These are phyloP conservation scores for Ophonus ardosiacus DNA, from an alignment of 2,888 invertebrate species.

Conservation along the genomic window DNA sequence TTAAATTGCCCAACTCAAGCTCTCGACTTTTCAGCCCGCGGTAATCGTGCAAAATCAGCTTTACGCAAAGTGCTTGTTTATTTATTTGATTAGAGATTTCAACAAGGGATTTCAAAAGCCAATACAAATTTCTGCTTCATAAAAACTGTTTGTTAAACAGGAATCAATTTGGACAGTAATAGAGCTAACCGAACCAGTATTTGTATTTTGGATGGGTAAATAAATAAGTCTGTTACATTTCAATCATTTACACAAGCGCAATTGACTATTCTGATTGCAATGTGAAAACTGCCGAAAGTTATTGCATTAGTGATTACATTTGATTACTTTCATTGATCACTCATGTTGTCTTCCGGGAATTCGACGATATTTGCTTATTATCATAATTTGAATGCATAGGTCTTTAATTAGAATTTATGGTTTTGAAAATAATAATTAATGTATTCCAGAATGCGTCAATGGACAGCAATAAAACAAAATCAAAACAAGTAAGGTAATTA, in stretches of 20 bases:
- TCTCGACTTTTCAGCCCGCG: background rate
- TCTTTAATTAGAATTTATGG: no score
- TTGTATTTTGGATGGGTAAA: background rate
- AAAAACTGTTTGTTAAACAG: slow-evolving; percentile 39
- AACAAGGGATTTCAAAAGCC: background rate
- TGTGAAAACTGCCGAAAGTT: slow-evolving; percentile 15
- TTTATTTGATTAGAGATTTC: slow-evolving; percentile 36
- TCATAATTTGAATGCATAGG: no score
- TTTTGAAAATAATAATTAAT: no score
- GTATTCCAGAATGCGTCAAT: no score
- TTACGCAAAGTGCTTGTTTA: slow-evolving; percentile 25
- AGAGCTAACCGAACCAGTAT: slow-evolving; percentile 33
- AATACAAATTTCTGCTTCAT: background rate
- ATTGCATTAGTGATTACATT: background rate
- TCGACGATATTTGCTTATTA: background rate
- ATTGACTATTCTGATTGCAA: background rate
- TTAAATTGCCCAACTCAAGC: background rate
- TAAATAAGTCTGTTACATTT: slow-evolving; percentile 20
- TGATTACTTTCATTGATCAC: background rate
- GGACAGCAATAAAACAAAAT: no score
- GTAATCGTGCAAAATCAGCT: slow-evolving; percentile 35
- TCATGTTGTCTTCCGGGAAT: background rate
- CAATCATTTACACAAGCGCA: slow-evolving; percentile 11
- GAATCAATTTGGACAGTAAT: slow-evolving; percentile 26
- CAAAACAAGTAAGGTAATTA: no score